Evolutionary conservation across 2,113 vertebrate genomes (phyloP).

Genomic region (Isurus oxyrinchus): DNA sequence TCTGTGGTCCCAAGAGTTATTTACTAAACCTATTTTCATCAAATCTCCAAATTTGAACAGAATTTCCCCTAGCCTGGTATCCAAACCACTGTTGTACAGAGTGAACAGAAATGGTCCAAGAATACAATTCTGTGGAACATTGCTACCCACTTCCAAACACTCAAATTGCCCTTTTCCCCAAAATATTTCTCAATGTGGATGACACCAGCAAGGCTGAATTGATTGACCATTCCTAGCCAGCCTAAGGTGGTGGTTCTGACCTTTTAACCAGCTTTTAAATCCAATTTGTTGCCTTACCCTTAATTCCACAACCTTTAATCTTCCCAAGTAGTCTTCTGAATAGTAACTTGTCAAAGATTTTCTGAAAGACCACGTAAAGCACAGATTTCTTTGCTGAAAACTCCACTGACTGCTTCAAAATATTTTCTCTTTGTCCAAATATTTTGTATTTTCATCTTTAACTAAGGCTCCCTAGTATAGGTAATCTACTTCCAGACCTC

Average conservation of each 20-base stretch:
- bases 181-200: neutral
- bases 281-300: no score
- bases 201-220: neutral
- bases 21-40: neutral
- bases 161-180: neutral
- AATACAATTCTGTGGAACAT: neutral
- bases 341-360: neutral
- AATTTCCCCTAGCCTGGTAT: neutral
- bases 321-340: neutral
- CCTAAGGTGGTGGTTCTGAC: neutral
- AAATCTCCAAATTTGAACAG: neutral
- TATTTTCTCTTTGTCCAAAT: neutral
- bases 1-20: neutral
- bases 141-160: neutral
- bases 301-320: no score
- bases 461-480: neutral
- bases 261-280: neutral
- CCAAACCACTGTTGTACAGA: neutral
- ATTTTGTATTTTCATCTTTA: neutral
- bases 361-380: neutral
- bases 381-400: neutral
- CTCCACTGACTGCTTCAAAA: neutral
- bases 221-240: neutral
- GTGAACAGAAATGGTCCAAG: neutral
- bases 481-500: neutral